phyloP scores from a whole-genome alignment of 2,888 invertebrate species.

The Drosophila paracracens region DNA sequence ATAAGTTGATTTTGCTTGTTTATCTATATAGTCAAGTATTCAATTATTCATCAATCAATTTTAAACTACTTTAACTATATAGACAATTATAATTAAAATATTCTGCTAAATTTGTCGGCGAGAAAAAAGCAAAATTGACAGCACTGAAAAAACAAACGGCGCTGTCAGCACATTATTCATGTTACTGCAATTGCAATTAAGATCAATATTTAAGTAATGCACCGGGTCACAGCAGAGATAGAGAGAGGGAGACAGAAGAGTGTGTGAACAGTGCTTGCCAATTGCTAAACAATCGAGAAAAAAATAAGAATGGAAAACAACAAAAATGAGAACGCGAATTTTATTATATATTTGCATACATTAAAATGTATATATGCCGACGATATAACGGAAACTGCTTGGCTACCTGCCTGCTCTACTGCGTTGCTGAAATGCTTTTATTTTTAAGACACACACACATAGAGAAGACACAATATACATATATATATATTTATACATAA shows the following conservation, averaged over 20 bases:
- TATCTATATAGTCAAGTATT: not conserved
- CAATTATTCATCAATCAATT: not conserved
- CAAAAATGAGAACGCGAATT: constrained; percentile 32
- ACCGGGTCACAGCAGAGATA: constrained; percentile 41
- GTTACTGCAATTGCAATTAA: constrained; percentile 55
- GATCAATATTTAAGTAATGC: constrained; percentile 70
- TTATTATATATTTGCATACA: constrained; percentile 56
- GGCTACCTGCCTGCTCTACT: constrained; percentile 26
- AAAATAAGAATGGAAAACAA: constrained; percentile 26
- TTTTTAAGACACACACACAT: constrained; percentile 15
- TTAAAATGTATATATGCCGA: constrained; percentile 15
- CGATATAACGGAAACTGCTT: constrained; percentile 45
- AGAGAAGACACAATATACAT: constrained; percentile 2
- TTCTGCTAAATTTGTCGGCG: not conserved
- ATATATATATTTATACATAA: constrained; percentile 21
- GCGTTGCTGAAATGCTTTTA: constrained; percentile 63
- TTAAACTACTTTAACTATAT: not conserved
- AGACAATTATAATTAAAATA: not conserved
- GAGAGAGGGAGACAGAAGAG: not conserved
- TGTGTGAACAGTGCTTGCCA: constrained; percentile 27
- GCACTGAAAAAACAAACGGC: constrained; percentile 3
- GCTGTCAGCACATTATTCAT: constrained; percentile 30
- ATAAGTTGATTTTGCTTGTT: not conserved
- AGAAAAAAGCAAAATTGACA: not conserved
- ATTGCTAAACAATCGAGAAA: constrained; percentile 64